phyloP scores from a whole-genome alignment of 2,797 vertebrate species.

The Acanthis flammea region DNA sequence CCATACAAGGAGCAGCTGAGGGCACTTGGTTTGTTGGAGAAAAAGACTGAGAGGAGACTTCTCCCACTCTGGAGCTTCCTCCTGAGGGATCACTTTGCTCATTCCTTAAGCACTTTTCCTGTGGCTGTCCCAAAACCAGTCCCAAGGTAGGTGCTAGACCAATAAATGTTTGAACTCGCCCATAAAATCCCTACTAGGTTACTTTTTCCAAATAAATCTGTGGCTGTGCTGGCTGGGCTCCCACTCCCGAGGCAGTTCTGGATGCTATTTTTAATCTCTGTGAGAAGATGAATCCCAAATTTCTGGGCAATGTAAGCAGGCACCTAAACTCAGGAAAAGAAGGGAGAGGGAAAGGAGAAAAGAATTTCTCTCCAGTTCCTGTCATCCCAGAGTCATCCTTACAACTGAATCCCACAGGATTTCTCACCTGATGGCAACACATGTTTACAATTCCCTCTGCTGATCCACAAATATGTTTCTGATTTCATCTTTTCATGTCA shows the following conservation, averaged over 20 bases:
- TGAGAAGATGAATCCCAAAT: not conserved
- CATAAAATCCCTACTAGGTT: not conserved
- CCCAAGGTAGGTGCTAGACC: not conserved
- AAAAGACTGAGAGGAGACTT: not conserved
- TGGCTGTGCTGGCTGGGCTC: not conserved
- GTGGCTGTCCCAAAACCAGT: not conserved
- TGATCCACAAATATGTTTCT: not conserved
- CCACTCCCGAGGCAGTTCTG: not conserved
- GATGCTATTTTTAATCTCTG: not conserved
- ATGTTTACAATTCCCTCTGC: not conserved
- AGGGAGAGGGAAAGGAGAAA: not conserved
- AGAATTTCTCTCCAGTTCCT: not conserved
- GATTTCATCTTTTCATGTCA: not conserved
- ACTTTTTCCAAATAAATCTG: constrained; percentile 42
- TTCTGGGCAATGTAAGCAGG: rapidly evolving
- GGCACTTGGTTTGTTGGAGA: not conserved
- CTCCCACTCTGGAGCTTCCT: not conserved
- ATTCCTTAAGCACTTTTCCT: not conserved
- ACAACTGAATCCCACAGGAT: not conserved
- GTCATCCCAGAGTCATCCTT: rapidly evolving
- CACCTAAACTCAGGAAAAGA: not conserved
- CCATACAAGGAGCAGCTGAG: not conserved
- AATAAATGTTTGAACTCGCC: not conserved
- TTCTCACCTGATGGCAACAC: not conserved
- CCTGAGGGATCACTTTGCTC: not conserved